phyloP scores from a whole-genome alignment of 2,888 invertebrate species.

The Therioaphis trifolii region DNA sequence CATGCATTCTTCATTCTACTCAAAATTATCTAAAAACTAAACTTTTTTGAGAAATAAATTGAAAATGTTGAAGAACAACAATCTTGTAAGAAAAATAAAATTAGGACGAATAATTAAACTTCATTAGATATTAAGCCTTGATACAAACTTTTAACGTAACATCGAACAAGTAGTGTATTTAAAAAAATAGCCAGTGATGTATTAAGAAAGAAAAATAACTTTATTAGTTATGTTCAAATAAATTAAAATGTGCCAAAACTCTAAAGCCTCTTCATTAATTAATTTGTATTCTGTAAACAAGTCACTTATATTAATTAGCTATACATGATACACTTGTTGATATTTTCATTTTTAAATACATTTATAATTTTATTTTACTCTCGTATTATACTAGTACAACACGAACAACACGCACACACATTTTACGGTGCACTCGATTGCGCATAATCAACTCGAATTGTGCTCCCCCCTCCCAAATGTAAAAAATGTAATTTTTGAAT shows the following conservation, averaged over 20 bases:
- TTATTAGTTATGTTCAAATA: neutral
- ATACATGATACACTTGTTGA: too few relatives aligned
- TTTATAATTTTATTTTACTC: too few relatives aligned
- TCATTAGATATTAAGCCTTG: neutral
- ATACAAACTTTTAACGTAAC: neutral
- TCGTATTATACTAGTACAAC: too few relatives aligned
- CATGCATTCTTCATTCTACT: too few relatives aligned
- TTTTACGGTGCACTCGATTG: too few relatives aligned
- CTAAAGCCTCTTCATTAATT: neutral
- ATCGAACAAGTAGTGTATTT: neutral
- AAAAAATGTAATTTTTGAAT: too few relatives aligned
- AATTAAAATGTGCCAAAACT: neutral
- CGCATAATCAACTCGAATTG: too few relatives aligned
- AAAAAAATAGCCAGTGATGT: neutral
- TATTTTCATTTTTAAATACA: neutral
- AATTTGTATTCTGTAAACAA: neutral
- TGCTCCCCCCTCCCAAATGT: too few relatives aligned
- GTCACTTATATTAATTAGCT: neutral
- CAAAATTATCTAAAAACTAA: neutral
- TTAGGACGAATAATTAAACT: neutral
- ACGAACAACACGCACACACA: too few relatives aligned
- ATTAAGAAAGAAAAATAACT: neutral
- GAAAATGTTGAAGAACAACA: neutral
- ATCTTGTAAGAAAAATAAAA: neutral
- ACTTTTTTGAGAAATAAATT: neutral